Conservation (phyloP, 2,888 invertebrate species). For the Uropetala carovei region DNA sequence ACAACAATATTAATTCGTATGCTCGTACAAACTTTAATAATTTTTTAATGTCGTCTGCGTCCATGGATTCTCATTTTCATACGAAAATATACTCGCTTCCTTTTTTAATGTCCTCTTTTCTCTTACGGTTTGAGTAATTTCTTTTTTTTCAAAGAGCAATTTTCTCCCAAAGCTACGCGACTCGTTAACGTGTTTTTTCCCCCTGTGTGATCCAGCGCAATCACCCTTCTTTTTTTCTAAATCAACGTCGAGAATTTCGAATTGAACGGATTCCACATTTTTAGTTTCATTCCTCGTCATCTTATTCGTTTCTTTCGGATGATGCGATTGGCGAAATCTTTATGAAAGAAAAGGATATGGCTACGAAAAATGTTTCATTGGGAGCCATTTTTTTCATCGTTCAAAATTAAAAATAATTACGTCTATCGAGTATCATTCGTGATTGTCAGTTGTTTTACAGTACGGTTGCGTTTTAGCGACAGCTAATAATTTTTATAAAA, state of each 20-base stretch:
- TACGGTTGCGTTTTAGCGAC: no score
- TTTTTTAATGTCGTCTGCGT: constrained; percentile 47
- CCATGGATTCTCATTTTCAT: constrained; percentile 59
- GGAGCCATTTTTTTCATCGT: no score
- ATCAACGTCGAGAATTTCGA: not conserved
- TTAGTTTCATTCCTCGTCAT: no score
- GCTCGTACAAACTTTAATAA: constrained; percentile 62
- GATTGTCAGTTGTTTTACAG: no score
- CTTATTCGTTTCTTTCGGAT: no score
- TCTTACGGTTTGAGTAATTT: not conserved
- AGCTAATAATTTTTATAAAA: no score
- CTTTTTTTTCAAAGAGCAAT: not conserved
- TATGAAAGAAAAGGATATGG: no score
- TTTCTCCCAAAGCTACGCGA: not conserved
- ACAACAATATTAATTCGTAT: constrained; percentile 57
- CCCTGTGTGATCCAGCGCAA: not conserved
- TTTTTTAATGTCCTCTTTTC: constrained; percentile 26
- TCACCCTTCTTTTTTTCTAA: not conserved
- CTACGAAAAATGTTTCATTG: no score
- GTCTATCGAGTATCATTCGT: no score
- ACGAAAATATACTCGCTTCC: constrained; percentile 58
- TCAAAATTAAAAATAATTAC: no score
- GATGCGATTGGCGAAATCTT: no score
- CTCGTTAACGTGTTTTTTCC: not conserved
- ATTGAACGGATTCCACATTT: not conserved